phyloP scores from a whole-genome alignment of 2,888 invertebrate species.

The Panzeria rudis region DNA sequence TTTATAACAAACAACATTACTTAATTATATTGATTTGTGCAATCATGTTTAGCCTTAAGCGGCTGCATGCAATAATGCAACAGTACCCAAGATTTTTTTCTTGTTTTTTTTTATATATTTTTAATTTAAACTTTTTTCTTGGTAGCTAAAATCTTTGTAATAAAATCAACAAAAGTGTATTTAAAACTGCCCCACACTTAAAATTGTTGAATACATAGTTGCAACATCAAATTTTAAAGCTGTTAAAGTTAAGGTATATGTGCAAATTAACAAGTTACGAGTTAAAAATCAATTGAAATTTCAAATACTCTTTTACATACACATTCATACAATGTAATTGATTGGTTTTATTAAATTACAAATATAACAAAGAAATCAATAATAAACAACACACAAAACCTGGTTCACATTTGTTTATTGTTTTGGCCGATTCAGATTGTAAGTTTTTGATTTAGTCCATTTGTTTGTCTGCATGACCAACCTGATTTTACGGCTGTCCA shows the following conservation, averaged over 20 bases:
- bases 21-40: slow-evolving; percentile 71
- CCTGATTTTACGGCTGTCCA: slow-evolving; percentile 10
- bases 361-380: slow-evolving; percentile 28
- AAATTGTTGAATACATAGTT: slow-evolving; percentile 39
- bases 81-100: neutral
- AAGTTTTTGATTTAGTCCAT: neutral
- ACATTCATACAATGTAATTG: slow-evolving; percentile 18
- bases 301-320: slow-evolving; percentile 3
- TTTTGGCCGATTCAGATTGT: neutral
- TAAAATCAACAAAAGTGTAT: slow-evolving; percentile 39
- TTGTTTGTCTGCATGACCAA: slow-evolving; percentile 32
- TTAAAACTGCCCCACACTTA: slow-evolving; percentile 53
- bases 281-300: slow-evolving; percentile 49
- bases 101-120: neutral
- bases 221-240: slow-evolving; percentile 41
- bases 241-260: neutral
- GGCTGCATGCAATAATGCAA: slow-evolving; percentile 52
- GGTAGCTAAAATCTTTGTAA: slow-evolving; percentile 31
- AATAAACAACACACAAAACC: slow-evolving; percentile 6
- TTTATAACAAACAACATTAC: slow-evolving; percentile 48
- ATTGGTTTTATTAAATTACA: slow-evolving; percentile 58
- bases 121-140: slow-evolving; percentile 2
- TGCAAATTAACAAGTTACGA: slow-evolving; percentile 41
- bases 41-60: slow-evolving; percentile 70
- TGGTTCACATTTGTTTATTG: neutral